Base-by-base conservation (phyloP, 2,113 vertebrate genomes). In the Myanophis thanlyinensis region DNA sequence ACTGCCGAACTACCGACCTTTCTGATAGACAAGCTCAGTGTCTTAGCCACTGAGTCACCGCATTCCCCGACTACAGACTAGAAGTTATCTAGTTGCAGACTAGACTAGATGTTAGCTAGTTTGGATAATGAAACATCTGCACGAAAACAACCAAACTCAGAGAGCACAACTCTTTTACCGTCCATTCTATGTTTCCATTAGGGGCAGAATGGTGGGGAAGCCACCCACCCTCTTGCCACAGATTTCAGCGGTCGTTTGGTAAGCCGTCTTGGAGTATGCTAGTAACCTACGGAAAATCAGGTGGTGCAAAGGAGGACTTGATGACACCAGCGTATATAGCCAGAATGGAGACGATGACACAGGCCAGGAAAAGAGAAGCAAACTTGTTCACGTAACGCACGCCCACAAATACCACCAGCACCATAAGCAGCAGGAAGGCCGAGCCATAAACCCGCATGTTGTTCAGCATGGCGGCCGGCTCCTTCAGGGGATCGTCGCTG, bases 341-440 rank as follows among this genome's bases (percentile, higher is more conserved):
- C 18, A 98, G 80, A 93, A 99, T 99, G 95, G 98, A 99, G 92
- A 99, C 94, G 91, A 99, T 98, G 95, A 99, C 98, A 54, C 98
- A 99, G 93, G 98, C 98, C 96, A 99, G 95, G 95, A 99, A 99
- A 90, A 99, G 95, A 0, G 98, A 99, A 40, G 98, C 98, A 94
- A 99, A 98, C 94, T 99, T 99, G 98, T 99, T 99, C 91, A 99
- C 98, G 12, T 99, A 99, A 93, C 98, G 98, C 2, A 99, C 98
- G 0, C 98, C 98, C 44, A 99, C 98, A 8, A 99, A 99, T 3
- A 99, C 98, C 95, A 99, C 98, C 95, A 99, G 49, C 0, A 98
- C 98, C 98, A 99, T 98, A n/a, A 99, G 97, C 67, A 98, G 94
- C 90, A 99, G 97, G 93, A 98, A 99, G 94, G 98, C 97, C 15